Conservation (phyloP, 2,888 invertebrate genomes). For the Clitarchus hookeri region DNA sequence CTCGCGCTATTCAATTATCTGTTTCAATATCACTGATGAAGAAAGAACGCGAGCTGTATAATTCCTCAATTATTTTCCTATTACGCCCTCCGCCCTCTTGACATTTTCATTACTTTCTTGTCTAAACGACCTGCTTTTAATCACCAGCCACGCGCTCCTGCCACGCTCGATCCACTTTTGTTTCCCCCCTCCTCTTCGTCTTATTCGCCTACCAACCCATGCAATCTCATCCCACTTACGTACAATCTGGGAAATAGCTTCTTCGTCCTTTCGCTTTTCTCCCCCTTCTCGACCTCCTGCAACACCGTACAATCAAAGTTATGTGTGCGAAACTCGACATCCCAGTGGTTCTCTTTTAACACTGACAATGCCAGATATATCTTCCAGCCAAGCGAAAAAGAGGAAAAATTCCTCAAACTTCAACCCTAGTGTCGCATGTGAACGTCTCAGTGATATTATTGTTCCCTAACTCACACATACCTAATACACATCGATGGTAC, state of each 20-base stretch:
- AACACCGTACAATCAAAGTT: too few relatives aligned
- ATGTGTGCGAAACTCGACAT: too few relatives aligned
- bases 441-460: too few relatives aligned
- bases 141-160: neutral
- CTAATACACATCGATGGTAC: too few relatives aligned
- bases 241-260: slow-evolving; percentile 14
- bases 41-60: neutral
- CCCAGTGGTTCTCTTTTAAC: too few relatives aligned
- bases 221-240: neutral
- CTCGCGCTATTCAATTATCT: slow-evolving; percentile 8
- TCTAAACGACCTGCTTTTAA: neutral
- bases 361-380: too few relatives aligned
- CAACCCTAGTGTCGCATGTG: too few relatives aligned
- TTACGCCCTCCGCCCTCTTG: neutral
- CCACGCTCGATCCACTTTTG: neutral
- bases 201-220: neutral
- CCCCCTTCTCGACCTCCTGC: neutral
- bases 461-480: too few relatives aligned
- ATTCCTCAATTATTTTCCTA: slow-evolving; percentile 14
- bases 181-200: neutral
- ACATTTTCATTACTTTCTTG: slow-evolving; percentile 14
- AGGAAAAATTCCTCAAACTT: too few relatives aligned
- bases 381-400: too few relatives aligned
- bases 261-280: neutral
- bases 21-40: slow-evolving; percentile 14